Conservation (phyloP, 2,888 invertebrate species). For the Taenaris catops region DNA sequence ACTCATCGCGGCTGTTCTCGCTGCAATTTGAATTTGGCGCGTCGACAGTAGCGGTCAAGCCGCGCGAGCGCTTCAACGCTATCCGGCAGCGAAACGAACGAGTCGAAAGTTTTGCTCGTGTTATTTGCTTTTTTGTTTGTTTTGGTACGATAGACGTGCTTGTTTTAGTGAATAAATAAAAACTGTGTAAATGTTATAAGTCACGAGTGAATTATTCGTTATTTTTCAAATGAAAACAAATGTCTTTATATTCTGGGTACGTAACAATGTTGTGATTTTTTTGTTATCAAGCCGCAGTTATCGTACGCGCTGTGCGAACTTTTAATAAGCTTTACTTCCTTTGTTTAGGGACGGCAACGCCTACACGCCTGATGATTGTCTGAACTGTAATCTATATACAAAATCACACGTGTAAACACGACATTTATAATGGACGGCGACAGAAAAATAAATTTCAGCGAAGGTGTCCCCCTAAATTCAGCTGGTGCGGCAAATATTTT, state of each 20-base stretch:
- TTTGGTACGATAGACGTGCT: conserved; percentile 31
- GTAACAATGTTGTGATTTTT: conserved; percentile 41
- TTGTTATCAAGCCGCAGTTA: conserved; percentile 51
- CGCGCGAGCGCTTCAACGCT: conserved; percentile 48
- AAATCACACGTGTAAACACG: no score
- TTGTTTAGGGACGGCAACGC: conserved; percentile 68
- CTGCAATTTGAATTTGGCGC: conserved; percentile 71
- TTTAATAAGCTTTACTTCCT: conserved; percentile 62
- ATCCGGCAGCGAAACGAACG: conserved; percentile 38
- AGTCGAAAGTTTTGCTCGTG: conserved; percentile 45
- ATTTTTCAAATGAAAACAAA: conserved; percentile 14
- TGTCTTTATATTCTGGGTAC: conserved; percentile 33
- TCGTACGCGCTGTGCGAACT: conserved; percentile 55
- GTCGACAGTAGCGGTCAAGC: conserved; percentile 39
- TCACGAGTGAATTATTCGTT: conserved; percentile 20
- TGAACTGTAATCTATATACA: no score
- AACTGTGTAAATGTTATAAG: conserved; percentile 25
- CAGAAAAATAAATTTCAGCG: conserved; percentile 58
- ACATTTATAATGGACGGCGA: conserved; percentile 55
- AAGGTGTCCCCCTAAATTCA: conserved; percentile 63
- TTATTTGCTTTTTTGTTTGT: conserved; percentile 43
- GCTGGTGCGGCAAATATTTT: conserved; percentile 67
- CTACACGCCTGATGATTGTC: conserved; percentile 44
- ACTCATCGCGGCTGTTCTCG: conserved; percentile 25
- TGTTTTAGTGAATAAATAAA: conserved; percentile 32